Evolutionary conservation across 1,140 invertebrate genomes (phyloP).

Genomic region (Leptonema lineaticorne): DNA sequence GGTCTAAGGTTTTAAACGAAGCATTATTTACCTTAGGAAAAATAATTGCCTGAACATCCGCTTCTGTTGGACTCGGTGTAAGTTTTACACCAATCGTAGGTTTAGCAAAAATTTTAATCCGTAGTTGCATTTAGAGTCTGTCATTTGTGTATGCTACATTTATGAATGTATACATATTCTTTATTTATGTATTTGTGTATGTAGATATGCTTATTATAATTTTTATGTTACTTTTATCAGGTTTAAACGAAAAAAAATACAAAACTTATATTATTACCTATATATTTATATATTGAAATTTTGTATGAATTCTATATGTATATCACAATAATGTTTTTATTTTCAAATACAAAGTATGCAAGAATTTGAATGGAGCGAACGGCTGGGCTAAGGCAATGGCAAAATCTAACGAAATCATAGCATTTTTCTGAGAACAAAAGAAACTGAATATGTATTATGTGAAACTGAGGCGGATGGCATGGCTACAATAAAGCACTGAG

Average conservation of each 20-base stretch:
- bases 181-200: constrained; percentile 11
- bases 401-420: neutral
- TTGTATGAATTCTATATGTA: too few species aligned
- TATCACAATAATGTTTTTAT: neutral
- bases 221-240: constrained; percentile 8
- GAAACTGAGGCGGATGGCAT: constrained; percentile 18
- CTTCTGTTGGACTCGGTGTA: constrained; percentile 25
- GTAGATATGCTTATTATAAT: constrained; percentile 9
- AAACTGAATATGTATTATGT: neutral
- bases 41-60: constrained; percentile 27
- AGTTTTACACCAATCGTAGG: constrained; percentile 10
- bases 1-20: constrained; percentile 21
- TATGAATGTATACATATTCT: neutral
- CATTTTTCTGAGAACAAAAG: too few species aligned
- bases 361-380: constrained; percentile 12
- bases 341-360: constrained; percentile 1
- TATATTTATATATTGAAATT: constrained; percentile 3
- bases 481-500: constrained; percentile 27
- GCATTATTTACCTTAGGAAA: constrained; percentile 21
- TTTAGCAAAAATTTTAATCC: constrained; percentile 30
- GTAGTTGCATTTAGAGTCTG: constrained; percentile 30
- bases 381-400: constrained; percentile 1
- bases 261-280: too few species aligned
- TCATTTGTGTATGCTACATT: constrained; percentile 20
- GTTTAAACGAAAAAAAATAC: too few species aligned